phyloP scores from a whole-genome alignment of 2,888 invertebrate genomes.

The Allygus modestus region DNA sequence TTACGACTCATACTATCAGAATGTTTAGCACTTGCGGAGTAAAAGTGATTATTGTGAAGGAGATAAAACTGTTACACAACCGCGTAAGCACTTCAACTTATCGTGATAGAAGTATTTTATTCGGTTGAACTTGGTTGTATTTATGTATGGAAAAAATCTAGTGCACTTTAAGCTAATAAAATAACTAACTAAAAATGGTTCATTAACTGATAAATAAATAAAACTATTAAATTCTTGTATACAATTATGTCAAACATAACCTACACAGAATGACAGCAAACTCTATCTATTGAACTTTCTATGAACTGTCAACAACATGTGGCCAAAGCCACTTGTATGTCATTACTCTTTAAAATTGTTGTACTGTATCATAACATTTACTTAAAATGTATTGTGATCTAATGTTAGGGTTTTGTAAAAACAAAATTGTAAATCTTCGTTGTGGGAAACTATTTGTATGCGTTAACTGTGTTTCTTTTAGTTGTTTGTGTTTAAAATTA shows the following conservation, averaged over 20 bases:
- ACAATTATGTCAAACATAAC: constrained; percentile 43
- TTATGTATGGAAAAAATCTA: background rate
- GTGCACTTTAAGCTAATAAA: background rate
- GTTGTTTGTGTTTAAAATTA: too few species aligned
- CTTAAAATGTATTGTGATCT: too few species aligned
- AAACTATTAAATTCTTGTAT: background rate
- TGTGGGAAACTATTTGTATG: too few species aligned
- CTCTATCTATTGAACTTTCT: constrained; percentile 40
- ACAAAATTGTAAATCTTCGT: too few species aligned
- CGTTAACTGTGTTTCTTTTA: too few species aligned
- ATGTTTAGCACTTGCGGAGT: constrained; percentile 1
- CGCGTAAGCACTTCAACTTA: constrained; percentile 13
- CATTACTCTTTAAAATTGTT: background rate
- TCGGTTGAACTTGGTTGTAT: background rate
- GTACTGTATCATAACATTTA: too few species aligned
- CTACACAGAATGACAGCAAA: constrained; percentile 44
- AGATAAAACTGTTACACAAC: constrained; percentile 40
- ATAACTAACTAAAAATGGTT: background rate
- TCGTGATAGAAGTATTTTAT: background rate
- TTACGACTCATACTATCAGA: background rate
- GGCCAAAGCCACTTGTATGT: constrained; percentile 22
- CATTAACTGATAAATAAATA: constrained; percentile 20
- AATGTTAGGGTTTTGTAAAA: too few species aligned
- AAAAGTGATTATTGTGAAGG: constrained; percentile 28
- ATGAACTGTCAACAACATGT: constrained; percentile 54